A percentile compares a stretch with the other conserved stretches of the same genome.
Evolutionary conservation across 2,113 vertebrate species (phyloP).

Genomic region (Bolborhynchus lineola): DNA sequence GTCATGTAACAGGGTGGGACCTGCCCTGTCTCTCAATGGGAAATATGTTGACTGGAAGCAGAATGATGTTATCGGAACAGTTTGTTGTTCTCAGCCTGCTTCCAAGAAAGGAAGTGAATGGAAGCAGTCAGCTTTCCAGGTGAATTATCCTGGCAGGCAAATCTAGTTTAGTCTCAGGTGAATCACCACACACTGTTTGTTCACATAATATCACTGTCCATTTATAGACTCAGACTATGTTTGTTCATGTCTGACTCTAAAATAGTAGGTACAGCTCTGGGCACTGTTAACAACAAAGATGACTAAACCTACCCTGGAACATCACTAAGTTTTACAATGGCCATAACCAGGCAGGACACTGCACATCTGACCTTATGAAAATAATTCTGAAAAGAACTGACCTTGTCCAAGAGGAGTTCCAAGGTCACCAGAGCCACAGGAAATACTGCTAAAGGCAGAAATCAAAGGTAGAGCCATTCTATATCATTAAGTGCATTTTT

Average conservation of each 20-base stretch:
- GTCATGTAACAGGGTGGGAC: background rate
- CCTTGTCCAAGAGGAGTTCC: background rate
- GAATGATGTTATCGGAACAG: constrained; percentile 32
- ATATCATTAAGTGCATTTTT: background rate
- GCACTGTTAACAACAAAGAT: background rate
- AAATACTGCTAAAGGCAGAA: background rate
- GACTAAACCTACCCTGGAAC: constrained; percentile 20
- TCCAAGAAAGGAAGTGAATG: constrained; percentile 48
- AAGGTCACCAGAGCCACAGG: background rate
- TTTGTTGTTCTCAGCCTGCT: constrained; percentile 25
- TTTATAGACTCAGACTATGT: background rate
- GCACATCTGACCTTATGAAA: background rate
- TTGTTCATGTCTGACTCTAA: constrained; percentile 27
- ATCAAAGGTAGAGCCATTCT: background rate
- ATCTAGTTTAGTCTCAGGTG: constrained; percentile 29
- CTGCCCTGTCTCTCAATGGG: background rate
- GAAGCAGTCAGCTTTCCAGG: constrained; percentile 22
- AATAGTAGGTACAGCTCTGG: background rate
- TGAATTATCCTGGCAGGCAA: constrained; percentile 35
- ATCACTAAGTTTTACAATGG: background rate
- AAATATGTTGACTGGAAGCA: constrained; percentile 23
- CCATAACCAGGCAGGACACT: background rate
- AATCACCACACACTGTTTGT: constrained; percentile 20
- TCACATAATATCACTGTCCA: background rate
- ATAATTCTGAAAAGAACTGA: background rate